A percentile compares a stretch with the other conserved stretches of the same genome.
These are phyloP conservation scores for Thecocarcelia acutangulata DNA, from an alignment of 2,888 invertebrate species.

Conservation along the genomic window DNA sequence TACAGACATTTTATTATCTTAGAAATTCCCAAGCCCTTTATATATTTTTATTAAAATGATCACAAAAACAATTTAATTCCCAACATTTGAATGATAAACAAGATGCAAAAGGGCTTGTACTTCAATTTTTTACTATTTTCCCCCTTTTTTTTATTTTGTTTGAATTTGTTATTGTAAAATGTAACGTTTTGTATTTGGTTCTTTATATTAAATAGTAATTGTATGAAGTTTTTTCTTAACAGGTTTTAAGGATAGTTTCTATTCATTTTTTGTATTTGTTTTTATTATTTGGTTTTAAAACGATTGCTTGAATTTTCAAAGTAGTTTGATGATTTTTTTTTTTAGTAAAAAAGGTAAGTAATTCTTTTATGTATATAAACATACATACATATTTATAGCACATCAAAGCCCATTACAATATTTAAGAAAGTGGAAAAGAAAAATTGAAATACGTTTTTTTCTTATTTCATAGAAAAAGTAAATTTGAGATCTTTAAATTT, in stretches of 20 bases:
- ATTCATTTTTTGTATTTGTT: no score
- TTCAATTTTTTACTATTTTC: background rate
- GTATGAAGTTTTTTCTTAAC: background rate
- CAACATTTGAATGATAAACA: slow-evolving; percentile 11
- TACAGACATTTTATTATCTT: slow-evolving; percentile 11
- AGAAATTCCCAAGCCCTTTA: background rate
- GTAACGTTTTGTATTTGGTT: background rate
- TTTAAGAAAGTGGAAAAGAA: no score
- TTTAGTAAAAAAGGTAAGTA: no score
- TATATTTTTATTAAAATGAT: slow-evolving; percentile 15
- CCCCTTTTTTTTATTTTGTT: background rate
- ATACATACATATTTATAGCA: no score
- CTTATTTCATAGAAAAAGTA: no score
- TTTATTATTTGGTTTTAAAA: background rate
- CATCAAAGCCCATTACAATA: no score
- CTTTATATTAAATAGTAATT: slow-evolving; percentile 9
- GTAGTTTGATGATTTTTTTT: slow-evolving; percentile 9
- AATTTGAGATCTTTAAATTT: no score
- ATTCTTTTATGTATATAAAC: no score
- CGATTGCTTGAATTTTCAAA: background rate
- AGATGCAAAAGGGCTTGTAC: no score
- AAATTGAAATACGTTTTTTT: no score
- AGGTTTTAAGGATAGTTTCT: no score
- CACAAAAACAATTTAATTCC: slow-evolving; percentile 1
- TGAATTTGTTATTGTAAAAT: slow-evolving; percentile 23